Evolutionary conservation across 2,113 vertebrate genomes (phyloP), one percentile per base, ranked within the genome.

Genomic region (Antigone vipio): DNA sequence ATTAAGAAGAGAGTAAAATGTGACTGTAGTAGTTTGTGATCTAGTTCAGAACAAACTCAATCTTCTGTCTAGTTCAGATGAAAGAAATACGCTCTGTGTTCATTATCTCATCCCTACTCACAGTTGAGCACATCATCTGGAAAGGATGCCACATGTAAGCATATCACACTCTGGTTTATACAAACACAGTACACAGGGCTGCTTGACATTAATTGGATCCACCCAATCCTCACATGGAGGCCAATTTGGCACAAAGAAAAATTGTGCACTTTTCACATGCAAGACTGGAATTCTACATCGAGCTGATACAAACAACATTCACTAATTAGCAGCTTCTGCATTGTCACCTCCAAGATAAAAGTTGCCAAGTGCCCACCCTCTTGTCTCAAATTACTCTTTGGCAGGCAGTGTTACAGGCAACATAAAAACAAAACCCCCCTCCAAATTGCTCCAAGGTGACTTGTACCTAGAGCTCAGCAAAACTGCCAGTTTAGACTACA

Each of bases 171-270:
- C 89, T 50, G 74, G 50, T 69, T 88, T 94, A 75, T 42, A 82
- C 53, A 94, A 96, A 95, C 75, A 89, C 30, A 50, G 27, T 40
- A 73, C 83, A 89, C 69, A 95, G 76, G 78, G 14, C 17, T 73
- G 80, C 93, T 96, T 98, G 97, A 98, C 97, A 97, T 97, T 98
- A 98, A 98, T 98, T 98, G 96, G 97, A 96, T 96, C 81, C 95
- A 88, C 92, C 87, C 96, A 93, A 89, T 96, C 91, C 92, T 96
- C 97, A 97, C 96, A 97, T 75, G 94, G 97, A 97, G 93, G 93
- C 94, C 96, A 97, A 97, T 97, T 97, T 95, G 95, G 95, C 94
- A 97, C 85, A 94, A 96, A 98, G 94, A 89, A 98, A 97, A 97
- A 91, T 76, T 89, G 90, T 93, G 93, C 92, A 94, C 81, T 95